A percentile compares a stretch with the other conserved stretches of the same genome.
These are phyloP conservation scores for Tragopan temminckii DNA, from an alignment of 2,797 vertebrate species.

Conservation along the genomic window DNA sequence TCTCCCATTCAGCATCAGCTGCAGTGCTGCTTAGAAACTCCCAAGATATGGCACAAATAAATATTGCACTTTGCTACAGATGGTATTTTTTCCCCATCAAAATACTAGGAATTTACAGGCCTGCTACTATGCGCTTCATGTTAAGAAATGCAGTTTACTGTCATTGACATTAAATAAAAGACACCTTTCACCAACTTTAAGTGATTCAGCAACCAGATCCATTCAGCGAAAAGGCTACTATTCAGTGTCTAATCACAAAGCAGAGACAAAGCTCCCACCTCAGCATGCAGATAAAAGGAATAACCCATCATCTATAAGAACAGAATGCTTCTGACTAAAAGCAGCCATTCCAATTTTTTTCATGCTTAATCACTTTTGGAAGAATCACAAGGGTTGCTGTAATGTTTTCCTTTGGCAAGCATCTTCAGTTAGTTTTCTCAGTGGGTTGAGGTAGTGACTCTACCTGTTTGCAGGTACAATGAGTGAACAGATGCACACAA, in stretches of 20 bases:
- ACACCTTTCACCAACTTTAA: background rate
- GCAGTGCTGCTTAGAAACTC: background rate
- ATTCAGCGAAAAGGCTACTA: background rate
- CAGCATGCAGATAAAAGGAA: constrained; percentile 14
- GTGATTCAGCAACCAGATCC: background rate
- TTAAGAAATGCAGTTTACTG: background rate
- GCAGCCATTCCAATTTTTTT: background rate
- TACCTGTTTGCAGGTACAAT: background rate
- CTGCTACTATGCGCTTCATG: background rate
- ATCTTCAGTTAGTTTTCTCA: background rate
- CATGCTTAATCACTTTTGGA: background rate
- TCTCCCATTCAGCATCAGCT: background rate
- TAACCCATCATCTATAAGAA: background rate
- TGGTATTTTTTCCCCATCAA: background rate
- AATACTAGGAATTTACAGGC: background rate
- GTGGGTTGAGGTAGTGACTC: background rate
- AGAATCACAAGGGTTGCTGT: background rate
- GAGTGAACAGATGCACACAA: background rate
- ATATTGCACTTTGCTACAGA: background rate
- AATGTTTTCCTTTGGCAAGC: no score
- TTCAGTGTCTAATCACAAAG: background rate
- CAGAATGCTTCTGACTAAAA: background rate
- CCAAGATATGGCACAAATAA: background rate
- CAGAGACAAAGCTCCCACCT: background rate
- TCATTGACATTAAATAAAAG: background rate